Evolutionary conservation across 1,140 invertebrate species (phyloP), one percentile per base, ranked within the genome.

Genomic region (Hypothenemus hampei): DNA sequence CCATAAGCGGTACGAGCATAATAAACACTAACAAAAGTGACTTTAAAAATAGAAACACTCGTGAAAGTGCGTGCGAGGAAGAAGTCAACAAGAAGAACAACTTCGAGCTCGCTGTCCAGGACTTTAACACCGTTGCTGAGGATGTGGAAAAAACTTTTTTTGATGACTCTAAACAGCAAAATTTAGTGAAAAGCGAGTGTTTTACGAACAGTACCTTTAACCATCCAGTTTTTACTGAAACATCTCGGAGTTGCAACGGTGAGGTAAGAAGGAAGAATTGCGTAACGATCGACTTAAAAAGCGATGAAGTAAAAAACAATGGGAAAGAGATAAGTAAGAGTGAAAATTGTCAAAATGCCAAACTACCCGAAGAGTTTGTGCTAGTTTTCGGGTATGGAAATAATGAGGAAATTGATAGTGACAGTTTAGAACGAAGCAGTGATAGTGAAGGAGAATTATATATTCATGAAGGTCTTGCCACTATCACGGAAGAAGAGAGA

Each of bases 401-500:
- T 5, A 21, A 44, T 4, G 49, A 55, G 10, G 50, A 58, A 13
- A 51, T 46, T 35, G 56, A 58, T 40, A 62, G 57, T 57, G 55
- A 54, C 24, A 60, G 50, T 54, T 47, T 54, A 33, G 40, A 55
- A 37, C 15, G 58, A 26, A 54, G 43, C 31, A 59, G 46, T 51
- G 64, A 66, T 13, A 63, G 58, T 8, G 66, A 63, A 26, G 46
- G 62, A 11, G 66, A 70, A 36, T 63, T 66, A 43, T 51, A 64
- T 24, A 59, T 69, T 16, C 58, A 64, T 33, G 60, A 59, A 21
- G 68, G 67, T 18, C 50, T 72, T 43, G 65, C 64, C 15, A 72
- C 69, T 11, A 72, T 72, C 37, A 62, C 69, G 6, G 69, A 72
- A 48, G 69, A 72, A 53, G 65, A 67, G 24, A 47, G 63, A 41